Evolutionary conservation across 1,140 invertebrate species (phyloP), one percentile per base, ranked within the genome.

Genomic region (Drosophila cardini): DNA sequence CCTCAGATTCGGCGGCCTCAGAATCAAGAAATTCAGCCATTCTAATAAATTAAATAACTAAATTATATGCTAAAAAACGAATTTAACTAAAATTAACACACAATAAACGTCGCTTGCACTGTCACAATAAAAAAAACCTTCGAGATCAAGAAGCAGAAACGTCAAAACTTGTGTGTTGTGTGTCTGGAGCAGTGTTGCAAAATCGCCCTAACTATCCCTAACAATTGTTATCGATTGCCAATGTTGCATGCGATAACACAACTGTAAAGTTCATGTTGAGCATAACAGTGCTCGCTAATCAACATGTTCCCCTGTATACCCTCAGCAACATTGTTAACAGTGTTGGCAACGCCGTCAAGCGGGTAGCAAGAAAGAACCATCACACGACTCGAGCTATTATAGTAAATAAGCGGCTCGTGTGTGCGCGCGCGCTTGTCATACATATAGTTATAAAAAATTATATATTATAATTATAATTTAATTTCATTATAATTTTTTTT

Each of bases 11-110:
- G 84, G 96, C 96, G 2, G 96, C 96, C 92, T 97, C 96, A 1
- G 95, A 96, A 72, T 97, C 96, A 52, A 97, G 91, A 92, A 97
- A 97, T 91, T 96, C 95, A 36, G 96, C 94, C 96, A 96, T 96
- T 65, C 36, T 60, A 71, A 73, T 76, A 86, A 86, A 86, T 82
- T 82, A 82, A 85, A 78, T 63, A 86, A 81, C 80, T 86, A 86
- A 86, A 86, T 69, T 86, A 86, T 86, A 82, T 62, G 78, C 82
- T 86, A 81, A 76, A 26, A 71, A 85, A 81, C 56, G 63, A 86
- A 81, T 86, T 73, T 76, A 79, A 86, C 78, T 87, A 79, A 87
- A 87, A 80, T 64, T 72, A 78, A 86, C 62, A 64, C 75, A 76
- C 75, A 86, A 73, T 63, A 80, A 75, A 69, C 34, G 61, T 79